A percentile compares a stretch with the other conserved stretches of the same genome.
These are phyloP conservation scores for Chironex yamaguchii DNA, from an alignment of 30 jellyfish, hydroid and myxozoan genomes.

Conservation along the genomic window DNA sequence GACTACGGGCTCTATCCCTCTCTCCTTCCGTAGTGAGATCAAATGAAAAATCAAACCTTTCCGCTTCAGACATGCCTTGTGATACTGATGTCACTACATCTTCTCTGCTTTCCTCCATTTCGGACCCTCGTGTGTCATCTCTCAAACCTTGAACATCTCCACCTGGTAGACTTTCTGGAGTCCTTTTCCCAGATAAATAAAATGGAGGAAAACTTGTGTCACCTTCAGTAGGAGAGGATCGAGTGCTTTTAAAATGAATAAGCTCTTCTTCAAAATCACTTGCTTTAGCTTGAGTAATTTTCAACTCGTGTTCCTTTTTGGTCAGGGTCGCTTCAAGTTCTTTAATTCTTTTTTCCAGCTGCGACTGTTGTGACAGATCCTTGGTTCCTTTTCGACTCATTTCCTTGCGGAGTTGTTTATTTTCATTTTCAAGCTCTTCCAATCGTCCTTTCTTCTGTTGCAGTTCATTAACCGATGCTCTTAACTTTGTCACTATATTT, in stretches of 20 bases:
- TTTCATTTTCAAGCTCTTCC: not conserved
- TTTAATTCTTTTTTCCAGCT: slow-evolving; percentile 18
- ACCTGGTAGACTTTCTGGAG: not conserved
- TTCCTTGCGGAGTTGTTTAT: not conserved
- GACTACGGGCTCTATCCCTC: not conserved
- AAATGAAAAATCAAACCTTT: not conserved
- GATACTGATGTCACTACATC: not conserved
- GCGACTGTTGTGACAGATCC: not conserved
- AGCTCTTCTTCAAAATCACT: not conserved
- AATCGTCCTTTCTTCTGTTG: too few species aligned
- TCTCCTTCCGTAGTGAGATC: not conserved
- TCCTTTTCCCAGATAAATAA: not conserved
- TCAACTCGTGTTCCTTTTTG: not conserved
- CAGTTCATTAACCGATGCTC: not conserved
- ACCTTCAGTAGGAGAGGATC: not conserved
- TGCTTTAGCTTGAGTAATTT: not conserved
- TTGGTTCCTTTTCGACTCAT: not conserved
- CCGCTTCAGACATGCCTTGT: not conserved
- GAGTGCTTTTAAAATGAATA: not conserved
- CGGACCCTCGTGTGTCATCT: too few species aligned
- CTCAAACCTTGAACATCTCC: not conserved
- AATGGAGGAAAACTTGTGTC: not conserved
- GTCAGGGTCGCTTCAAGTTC: slow-evolving; percentile 18
- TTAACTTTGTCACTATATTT: not conserved
- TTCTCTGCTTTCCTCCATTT: too few species aligned